Conservation (phyloP, 2,113 vertebrate species). For the Suncus etruscus region DNA sequence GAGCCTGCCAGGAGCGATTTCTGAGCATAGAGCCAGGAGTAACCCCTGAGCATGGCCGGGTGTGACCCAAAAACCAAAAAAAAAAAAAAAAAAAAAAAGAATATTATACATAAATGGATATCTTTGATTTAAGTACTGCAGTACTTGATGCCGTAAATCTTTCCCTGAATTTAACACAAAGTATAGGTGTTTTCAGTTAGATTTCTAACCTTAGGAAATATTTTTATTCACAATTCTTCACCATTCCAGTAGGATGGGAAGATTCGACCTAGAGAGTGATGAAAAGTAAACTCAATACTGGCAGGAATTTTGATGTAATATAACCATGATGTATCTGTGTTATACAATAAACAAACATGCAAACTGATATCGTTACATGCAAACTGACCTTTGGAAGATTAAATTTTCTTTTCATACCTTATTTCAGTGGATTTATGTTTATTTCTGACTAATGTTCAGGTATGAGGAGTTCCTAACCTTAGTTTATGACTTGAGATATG, state of each 20-base stretch:
- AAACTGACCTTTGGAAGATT: slow-evolving; percentile 41
- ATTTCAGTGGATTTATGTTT: slow-evolving; percentile 34
- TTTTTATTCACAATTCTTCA: background rate
- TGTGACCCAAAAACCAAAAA: no score
- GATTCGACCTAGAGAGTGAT: slow-evolving; percentile 41
- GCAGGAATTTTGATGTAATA: slow-evolving; percentile 45
- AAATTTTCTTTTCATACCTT: background rate
- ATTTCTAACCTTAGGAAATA: background rate
- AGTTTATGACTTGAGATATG: slow-evolving; percentile 3
- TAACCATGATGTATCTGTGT: slow-evolving; percentile 34
- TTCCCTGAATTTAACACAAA: slow-evolving; percentile 47
- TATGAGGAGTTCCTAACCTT: background rate
- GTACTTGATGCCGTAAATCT: slow-evolving; percentile 9
- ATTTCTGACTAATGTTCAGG: slow-evolving; percentile 22
- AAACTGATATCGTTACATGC: slow-evolving; percentile 19
- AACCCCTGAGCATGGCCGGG: no score
- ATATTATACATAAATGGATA: slow-evolving; percentile 20
- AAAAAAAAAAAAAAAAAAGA: no score
- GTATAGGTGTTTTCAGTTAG: background rate
- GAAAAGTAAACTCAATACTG: slow-evolving; percentile 52
- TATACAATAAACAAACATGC: slow-evolving; percentile 16
- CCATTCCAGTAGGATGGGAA: background rate
- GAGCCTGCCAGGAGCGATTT: no score
- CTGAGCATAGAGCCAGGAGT: no score
- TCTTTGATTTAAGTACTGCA: slow-evolving; percentile 18